Evolutionary conservation across 2,888 invertebrate genomes (phyloP).

Genomic region (Lagria hirta): DNA sequence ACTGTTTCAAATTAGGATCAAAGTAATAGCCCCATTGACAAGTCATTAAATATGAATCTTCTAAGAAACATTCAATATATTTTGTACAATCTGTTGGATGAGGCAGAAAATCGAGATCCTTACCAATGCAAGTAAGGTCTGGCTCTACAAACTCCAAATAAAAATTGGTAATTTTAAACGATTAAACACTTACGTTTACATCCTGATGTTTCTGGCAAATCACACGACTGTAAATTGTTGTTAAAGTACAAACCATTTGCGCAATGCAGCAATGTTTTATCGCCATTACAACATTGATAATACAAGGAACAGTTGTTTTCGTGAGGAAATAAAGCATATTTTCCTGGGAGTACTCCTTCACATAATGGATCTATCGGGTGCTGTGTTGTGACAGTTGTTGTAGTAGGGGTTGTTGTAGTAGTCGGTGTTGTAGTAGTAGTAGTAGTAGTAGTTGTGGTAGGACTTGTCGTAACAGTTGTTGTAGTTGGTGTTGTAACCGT

Average conservation of each 20-base stretch:
- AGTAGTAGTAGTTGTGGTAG: background rate
- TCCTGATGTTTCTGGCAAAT: background rate
- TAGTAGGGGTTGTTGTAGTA: too few relatives aligned
- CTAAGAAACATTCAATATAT: slow-evolving; percentile 18
- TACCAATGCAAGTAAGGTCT: background rate
- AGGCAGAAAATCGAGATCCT: slow-evolving; percentile 9
- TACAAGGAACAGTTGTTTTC: slow-evolving; percentile 3
- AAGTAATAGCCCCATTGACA: slow-evolving; percentile 6
- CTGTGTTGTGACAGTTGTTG: background rate
- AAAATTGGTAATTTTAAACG: background rate
- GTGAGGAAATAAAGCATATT: slow-evolving; percentile 6
- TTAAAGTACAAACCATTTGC: slow-evolving; percentile 1
- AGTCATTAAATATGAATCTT: slow-evolving; percentile 2
- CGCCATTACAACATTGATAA: slow-evolving; percentile 2
- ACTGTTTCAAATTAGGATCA: background rate
- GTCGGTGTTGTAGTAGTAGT: too few relatives aligned
- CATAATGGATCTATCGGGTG: slow-evolving; percentile 14
- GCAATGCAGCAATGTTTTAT: background rate
- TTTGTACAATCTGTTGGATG: slow-evolving; percentile 12
- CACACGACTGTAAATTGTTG: background rate
- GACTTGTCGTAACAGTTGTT: too few relatives aligned
- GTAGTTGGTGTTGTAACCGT: too few relatives aligned
- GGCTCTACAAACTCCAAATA: background rate
- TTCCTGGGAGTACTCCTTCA: slow-evolving; percentile 1
- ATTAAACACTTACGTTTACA: too few relatives aligned